A percentile compares a stretch with the other conserved stretches of the same genome.
Conservation (phyloP, 1,140 invertebrate genomes). For the Zaprionus davidi region DNA sequence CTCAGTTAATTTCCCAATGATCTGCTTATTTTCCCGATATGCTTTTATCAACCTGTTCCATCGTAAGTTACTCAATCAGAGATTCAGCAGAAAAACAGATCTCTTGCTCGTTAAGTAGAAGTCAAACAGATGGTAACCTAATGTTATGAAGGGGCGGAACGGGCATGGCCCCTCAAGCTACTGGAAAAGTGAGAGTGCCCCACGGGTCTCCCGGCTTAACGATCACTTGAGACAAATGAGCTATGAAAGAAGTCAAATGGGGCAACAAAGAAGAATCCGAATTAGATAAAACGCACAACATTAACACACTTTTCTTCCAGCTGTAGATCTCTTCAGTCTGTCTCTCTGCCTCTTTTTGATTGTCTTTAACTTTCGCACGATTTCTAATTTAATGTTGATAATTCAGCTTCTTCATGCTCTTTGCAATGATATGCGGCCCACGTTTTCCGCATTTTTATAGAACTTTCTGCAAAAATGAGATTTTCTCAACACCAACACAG, state of each 20-base stretch:
- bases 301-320: constrained; percentile 41
- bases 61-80: constrained; percentile 39
- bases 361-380: constrained; percentile 64
- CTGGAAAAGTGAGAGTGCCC: constrained; percentile 51
- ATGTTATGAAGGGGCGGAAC: constrained; percentile 1
- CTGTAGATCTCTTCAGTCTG: constrained; percentile 18
- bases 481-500: constrained; percentile 33
- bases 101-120: constrained; percentile 23
- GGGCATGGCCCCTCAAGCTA: constrained; percentile 6
- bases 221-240: constrained; percentile 40
- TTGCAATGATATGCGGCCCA: constrained; percentile 29
- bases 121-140: constrained; percentile 25
- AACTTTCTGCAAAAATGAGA: constrained; percentile 38
- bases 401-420: constrained; percentile 30
- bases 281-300: constrained; percentile 40
- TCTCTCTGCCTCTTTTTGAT: constrained; percentile 16
- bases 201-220: constrained; percentile 24
- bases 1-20: constrained; percentile 6
- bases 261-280: constrained; percentile 34
- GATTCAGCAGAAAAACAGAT: constrained; percentile 21
- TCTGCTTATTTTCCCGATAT: constrained; percentile 24
- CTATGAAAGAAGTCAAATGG: constrained; percentile 39
- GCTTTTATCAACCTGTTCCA: constrained; percentile 23
- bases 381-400: constrained; percentile 63
- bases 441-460: constrained; percentile 60